phyloP scores from a whole-genome alignment of 2,888 invertebrate genomes.

The Campoplex capitator region DNA sequence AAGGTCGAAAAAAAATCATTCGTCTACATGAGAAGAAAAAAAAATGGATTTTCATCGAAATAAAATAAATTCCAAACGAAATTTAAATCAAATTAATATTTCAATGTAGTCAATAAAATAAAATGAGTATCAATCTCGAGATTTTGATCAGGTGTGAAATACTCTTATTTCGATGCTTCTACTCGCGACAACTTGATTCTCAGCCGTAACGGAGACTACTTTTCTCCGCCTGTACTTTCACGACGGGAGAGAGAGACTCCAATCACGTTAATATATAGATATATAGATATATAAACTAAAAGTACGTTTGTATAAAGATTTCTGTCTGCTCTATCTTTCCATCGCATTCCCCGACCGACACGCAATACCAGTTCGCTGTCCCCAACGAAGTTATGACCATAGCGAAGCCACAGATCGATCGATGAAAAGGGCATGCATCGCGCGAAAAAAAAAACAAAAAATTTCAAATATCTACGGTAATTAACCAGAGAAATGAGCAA shows the following conservation, averaged over 20 bases:
- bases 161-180: slow-evolving; percentile 50
- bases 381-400: background rate
- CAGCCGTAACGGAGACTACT: slow-evolving; percentile 58
- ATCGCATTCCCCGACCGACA: slow-evolving; percentile 54
- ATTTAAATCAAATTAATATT: too few relatives aligned
- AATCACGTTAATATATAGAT: background rate
- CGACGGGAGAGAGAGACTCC: slow-evolving; percentile 38
- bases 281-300: background rate
- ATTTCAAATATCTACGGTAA: background rate
- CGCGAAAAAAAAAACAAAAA: background rate
- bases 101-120: background rate
- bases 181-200: slow-evolving; percentile 56
- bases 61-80: too few relatives aligned
- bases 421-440: background rate
- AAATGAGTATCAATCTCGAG: background rate
- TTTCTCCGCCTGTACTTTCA: slow-evolving; percentile 64
- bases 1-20: too few relatives aligned
- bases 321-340: slow-evolving; percentile 36
- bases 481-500: background rate
- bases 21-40: too few relatives aligned
- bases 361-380: slow-evolving; percentile 43
- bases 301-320: slow-evolving; percentile 9
- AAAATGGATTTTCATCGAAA: too few relatives aligned
- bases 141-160: background rate
- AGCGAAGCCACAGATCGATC: slow-evolving; percentile 7